Conservation (phyloP, 2,888 invertebrate species). For the Xestia sexstrigata region DNA sequence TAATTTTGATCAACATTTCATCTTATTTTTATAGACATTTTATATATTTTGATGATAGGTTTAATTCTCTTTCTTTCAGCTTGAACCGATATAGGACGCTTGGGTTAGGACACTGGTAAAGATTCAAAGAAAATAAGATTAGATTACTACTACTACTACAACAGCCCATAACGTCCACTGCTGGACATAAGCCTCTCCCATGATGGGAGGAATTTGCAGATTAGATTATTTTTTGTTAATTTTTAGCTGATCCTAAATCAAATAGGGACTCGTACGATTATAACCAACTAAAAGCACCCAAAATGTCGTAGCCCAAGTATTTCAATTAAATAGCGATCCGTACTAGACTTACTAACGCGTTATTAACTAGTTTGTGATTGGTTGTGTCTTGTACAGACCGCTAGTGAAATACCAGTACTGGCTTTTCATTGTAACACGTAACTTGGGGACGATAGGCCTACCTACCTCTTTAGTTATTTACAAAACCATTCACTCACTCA, state of each 20-base stretch:
- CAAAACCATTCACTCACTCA: background rate
- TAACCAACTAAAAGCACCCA: background rate
- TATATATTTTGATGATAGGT: background rate
- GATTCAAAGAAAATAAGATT: background rate
- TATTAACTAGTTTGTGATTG: background rate
- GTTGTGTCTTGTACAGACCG: too few relatives aligned
- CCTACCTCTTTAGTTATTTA: background rate
- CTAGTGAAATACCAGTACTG: background rate
- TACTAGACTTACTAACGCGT: background rate
- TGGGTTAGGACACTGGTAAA: background rate
- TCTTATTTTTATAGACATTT: background rate
- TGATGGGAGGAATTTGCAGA: too few relatives aligned
- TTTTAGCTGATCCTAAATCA: background rate
- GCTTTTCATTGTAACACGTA: background rate
- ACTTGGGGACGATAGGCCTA: background rate
- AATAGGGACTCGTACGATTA: background rate
- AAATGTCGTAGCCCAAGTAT: too few relatives aligned
- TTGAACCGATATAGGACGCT: background rate
- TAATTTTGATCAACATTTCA: constrained; percentile 13
- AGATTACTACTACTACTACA: too few relatives aligned
- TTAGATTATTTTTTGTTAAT: background rate
- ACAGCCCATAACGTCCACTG: too few relatives aligned
- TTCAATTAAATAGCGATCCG: background rate
- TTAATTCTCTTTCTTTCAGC: background rate
- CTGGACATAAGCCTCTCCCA: too few relatives aligned